Evolutionary conservation across 1,140 invertebrate genomes (phyloP).

Genomic region (Uloborus diversus): DNA sequence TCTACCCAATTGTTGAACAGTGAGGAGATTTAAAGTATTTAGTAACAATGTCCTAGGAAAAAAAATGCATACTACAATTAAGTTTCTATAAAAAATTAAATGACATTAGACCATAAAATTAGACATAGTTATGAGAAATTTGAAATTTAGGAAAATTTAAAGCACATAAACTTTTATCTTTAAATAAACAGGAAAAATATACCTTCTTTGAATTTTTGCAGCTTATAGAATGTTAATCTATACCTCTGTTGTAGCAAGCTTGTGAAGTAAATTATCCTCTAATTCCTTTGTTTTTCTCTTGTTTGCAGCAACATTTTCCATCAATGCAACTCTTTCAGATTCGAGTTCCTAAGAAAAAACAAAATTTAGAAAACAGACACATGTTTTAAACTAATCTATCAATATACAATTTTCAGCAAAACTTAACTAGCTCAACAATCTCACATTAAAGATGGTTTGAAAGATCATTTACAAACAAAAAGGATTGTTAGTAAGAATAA

Average conservation of each 20-base stretch:
- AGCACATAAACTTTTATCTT: no score
- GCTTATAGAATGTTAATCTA: no score
- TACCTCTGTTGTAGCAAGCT: conserved; percentile 65
- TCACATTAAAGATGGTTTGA: background rate
- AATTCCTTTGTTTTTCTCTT: conserved; percentile 69
- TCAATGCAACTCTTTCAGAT: conserved; percentile 66
- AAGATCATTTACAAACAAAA: background rate
- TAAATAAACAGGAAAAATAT: no score
- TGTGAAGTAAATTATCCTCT: conserved; percentile 68
- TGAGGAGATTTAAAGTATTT: no score
- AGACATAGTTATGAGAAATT: no score
- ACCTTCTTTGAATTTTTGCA: no score
- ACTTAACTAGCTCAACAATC: background rate
- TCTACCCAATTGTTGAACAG: no score
- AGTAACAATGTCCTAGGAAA: no score
- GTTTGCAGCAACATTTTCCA: conserved; percentile 69
- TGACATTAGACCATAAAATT: no score
- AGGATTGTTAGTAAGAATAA: background rate
- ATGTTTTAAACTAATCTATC: background rate
- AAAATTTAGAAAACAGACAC: background rate
- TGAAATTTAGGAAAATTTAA: no score
- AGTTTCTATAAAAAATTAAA: no score
- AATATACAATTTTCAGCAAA: background rate
- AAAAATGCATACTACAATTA: no score
- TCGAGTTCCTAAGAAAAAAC: conserved; percentile 65